Evolutionary conservation across 2,113 vertebrate species (phyloP).

Genomic region (Oreochromis aureus): DNA sequence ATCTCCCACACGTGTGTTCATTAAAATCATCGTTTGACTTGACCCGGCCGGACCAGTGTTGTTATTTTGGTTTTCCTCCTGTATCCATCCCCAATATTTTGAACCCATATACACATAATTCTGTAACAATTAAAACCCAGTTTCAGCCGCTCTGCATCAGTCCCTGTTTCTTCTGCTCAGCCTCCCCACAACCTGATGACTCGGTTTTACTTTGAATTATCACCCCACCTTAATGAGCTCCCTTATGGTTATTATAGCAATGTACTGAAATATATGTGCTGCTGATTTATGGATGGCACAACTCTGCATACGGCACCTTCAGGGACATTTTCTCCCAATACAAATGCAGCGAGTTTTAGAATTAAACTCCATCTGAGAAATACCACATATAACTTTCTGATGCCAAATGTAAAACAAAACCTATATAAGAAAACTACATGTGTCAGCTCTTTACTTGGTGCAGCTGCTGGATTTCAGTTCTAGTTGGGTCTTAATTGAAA

Average conservation of each 20-base stretch:
- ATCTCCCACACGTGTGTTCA: too few species aligned
- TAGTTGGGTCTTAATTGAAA: not conserved
- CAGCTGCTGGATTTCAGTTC: not conserved
- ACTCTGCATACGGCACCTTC: not conserved
- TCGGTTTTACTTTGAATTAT: not conserved
- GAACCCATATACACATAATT: not conserved
- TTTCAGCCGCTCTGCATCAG: not conserved
- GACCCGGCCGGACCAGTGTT: too few species aligned
- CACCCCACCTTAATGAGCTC: not conserved
- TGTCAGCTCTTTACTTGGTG: not conserved
- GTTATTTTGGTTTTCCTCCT: too few species aligned
- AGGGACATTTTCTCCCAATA: not conserved
- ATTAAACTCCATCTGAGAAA: not conserved
- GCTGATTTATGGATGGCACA: not conserved
- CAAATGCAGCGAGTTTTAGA: not conserved
- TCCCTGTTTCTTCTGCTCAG: not conserved
- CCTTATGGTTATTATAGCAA: not conserved
- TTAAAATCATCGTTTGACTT: too few species aligned
- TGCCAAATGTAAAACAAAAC: not conserved
- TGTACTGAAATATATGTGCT: not conserved
- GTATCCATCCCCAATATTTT: too few species aligned
- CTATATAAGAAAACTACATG: not conserved
- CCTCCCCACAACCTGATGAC: not conserved
- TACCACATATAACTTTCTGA: not conserved
- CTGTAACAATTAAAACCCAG: not conserved